phyloP scores from a whole-genome alignment of 2,113 vertebrate species.

The Cottus gobio region DNA sequence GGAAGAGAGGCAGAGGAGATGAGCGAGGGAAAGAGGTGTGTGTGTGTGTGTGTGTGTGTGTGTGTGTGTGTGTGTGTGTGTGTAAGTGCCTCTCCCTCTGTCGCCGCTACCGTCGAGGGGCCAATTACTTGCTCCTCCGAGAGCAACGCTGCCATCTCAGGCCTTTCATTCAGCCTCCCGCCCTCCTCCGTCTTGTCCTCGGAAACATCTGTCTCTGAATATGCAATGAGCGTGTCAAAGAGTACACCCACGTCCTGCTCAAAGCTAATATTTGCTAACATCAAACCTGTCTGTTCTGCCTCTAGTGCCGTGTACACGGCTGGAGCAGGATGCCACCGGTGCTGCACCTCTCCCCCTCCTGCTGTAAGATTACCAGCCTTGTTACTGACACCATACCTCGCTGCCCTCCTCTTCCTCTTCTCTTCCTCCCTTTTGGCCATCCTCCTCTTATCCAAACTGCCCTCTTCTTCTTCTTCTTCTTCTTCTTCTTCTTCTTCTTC shows the following conservation, averaged over 20 bases:
- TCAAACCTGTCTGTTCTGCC: constrained; percentile 77
- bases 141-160: constrained; percentile 79
- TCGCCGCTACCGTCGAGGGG: constrained; percentile 82
- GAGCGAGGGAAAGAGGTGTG: constrained; percentile 54
- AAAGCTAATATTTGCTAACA: constrained; percentile 86
- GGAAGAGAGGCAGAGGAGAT: constrained; percentile 71
- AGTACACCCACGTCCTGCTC: constrained; percentile 69
- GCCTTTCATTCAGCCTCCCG: constrained; percentile 77
- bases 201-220: constrained; percentile 87
- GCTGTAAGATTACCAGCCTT: constrained; percentile 70
- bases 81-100: constrained; percentile 73
- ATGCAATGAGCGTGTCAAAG: constrained; percentile 84
- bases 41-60: constrained; percentile 41
- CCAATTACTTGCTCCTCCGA: constrained; percentile 88
- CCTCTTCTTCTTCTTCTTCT: not conserved
- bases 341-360: constrained; percentile 60
- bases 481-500: not conserved
- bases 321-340: constrained; percentile 54
- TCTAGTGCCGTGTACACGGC: constrained; percentile 49
- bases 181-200: constrained; percentile 56
- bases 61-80: constrained; percentile 38
- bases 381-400: constrained; percentile 69
- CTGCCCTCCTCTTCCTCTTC: constrained; percentile 48
- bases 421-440: constrained; percentile 17
- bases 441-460: constrained; percentile 47